Percentiles rank a stretch among this genome's conserved stretches.
These are phyloP conservation scores for Hystrix cristata DNA, from an alignment of 2,113 vertebrate species.

Conservation along the genomic window DNA sequence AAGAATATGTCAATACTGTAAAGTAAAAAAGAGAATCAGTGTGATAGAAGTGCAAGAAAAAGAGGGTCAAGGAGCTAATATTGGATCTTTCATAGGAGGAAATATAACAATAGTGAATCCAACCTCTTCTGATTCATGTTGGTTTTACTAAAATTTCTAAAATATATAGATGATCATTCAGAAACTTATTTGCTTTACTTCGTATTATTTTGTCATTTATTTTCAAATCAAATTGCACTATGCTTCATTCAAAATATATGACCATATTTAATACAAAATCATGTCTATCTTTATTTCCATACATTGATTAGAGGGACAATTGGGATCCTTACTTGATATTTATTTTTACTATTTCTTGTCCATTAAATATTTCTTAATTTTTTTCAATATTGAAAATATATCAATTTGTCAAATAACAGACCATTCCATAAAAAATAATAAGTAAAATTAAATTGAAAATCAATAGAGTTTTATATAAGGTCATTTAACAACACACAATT, in stretches of 20 bases:
- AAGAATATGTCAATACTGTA: background rate
- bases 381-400: background rate
- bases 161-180: background rate
- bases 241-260: constrained; percentile 56
- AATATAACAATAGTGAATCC: background rate
- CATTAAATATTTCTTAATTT: constrained; percentile 41
- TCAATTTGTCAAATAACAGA: constrained; percentile 51
- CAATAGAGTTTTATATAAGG: background rate
- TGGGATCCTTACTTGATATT: background rate
- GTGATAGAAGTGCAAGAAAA: background rate
- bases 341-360: background rate
- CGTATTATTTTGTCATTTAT: constrained; percentile 34
- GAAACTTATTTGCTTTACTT: constrained; percentile 28
- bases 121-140: background rate
- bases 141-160: constrained; percentile 38
- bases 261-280: constrained; percentile 34
- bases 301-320: background rate
- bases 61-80: background rate
- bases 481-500: background rate
- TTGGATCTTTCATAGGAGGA: background rate
- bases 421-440: background rate
- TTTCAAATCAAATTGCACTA: background rate
- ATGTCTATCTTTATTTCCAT: background rate
- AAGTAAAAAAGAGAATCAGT: background rate
- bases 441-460: constrained; percentile 49